Percentiles rank a stretch among this genome's conserved stretches.
Evolutionary conservation across 1,140 invertebrate genomes (phyloP).

Genomic region (Orchestia grillus): DNA sequence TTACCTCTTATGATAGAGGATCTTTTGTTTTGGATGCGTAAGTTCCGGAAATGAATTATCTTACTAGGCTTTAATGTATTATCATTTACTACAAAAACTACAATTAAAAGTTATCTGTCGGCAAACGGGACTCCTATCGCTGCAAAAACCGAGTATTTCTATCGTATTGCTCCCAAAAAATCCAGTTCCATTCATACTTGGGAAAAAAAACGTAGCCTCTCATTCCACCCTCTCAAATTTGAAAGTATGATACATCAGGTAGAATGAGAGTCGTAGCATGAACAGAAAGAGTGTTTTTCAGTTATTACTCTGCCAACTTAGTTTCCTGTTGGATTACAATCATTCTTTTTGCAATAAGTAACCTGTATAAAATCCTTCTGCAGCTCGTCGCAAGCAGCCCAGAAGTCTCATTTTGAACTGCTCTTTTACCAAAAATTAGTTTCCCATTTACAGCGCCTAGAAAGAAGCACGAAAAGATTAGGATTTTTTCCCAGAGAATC

Average conservation of each 20-base stretch:
- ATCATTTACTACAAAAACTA: background rate
- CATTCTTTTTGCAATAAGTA: background rate
- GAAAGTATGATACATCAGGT: background rate
- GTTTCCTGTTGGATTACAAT: background rate
- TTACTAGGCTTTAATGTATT: background rate
- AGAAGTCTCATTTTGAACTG: background rate
- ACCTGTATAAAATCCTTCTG: background rate
- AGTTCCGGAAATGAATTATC: background rate
- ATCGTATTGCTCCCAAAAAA: no score
- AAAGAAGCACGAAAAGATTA: conserved; percentile 5
- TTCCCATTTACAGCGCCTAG: background rate
- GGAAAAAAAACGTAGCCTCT: background rate
- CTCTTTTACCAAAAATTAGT: background rate
- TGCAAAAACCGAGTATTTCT: no score
- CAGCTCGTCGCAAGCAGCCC: background rate
- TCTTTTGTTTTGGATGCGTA: background rate
- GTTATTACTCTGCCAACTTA: no score
- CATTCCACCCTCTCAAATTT: background rate
- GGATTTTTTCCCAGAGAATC: background rate
- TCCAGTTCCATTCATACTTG: no score
- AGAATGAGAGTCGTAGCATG: background rate
- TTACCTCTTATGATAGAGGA: background rate
- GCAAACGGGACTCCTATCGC: no score
- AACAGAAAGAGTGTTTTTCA: background rate
- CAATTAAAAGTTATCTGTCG: background rate